A percentile compares a stretch with the other conserved stretches of the same genome.
These are phyloP conservation scores for Dendrophyllia cribrosa DNA, from an alignment of 64 coral and sea anemone species.

Conservation along the genomic window DNA sequence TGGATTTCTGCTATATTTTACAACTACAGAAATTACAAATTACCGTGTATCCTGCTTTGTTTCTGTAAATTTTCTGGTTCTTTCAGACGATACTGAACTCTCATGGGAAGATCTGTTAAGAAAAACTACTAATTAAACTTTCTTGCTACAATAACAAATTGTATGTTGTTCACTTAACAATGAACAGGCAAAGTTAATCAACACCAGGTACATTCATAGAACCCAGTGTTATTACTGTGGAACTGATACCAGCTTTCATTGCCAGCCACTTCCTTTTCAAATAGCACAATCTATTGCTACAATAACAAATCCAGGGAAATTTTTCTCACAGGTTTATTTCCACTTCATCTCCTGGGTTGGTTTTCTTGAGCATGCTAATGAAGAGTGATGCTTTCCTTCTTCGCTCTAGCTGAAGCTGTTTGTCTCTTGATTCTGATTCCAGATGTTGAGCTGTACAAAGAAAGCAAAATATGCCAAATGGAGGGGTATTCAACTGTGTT, in stretches of 20 bases:
- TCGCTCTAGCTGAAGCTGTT: constrained; percentile 94
- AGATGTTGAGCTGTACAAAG: constrained; percentile 71
- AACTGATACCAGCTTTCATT: too few species aligned
- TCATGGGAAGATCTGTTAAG: background rate
- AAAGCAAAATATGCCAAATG: background rate
- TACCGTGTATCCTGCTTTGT: background rate
- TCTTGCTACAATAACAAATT: background rate
- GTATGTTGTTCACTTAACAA: background rate
- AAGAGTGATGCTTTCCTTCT: constrained; percentile 91
- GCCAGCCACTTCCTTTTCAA: too few species aligned
- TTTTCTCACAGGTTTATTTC: constrained; percentile 38
- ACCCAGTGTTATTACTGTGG: too few species aligned
- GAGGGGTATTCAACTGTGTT: too few species aligned
- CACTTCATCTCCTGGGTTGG: constrained; percentile 40
- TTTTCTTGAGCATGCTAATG: constrained; percentile 99
- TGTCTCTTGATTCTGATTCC: constrained; percentile 82
- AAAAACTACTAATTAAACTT: background rate
- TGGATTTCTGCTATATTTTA: background rate
- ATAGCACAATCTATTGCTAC: too few species aligned
- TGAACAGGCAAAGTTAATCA: background rate
- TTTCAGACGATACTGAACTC: background rate
- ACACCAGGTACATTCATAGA: too few species aligned
- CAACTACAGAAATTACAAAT: background rate
- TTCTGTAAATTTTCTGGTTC: constrained; percentile 37
- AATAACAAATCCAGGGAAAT: too few species aligned